Conservation (phyloP, 30 jellyfish, hydroid and myxozoan genomes). For the Turritopsis dohrnii region DNA sequence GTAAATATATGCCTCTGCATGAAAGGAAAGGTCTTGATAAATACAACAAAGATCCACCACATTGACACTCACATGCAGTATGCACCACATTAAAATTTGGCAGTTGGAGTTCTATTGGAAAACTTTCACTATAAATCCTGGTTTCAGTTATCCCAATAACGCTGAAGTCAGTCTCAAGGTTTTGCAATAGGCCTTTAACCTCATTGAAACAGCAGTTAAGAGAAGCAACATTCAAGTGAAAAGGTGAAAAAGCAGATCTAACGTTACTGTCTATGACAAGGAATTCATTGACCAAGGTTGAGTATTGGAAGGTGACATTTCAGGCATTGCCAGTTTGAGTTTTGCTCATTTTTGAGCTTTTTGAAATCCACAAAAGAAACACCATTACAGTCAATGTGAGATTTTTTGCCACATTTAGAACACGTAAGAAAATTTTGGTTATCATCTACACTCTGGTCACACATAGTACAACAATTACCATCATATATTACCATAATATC, state of each 20-base stretch:
- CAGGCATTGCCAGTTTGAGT: not conserved
- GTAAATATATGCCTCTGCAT: not conserved
- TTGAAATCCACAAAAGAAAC: not conserved
- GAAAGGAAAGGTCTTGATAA: not conserved
- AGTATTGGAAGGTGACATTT: not conserved
- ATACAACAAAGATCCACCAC: not conserved
- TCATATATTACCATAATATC: no score
- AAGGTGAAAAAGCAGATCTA: not conserved
- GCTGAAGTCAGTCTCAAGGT: not conserved
- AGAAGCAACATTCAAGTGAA: not conserved
- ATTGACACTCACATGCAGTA: no score
- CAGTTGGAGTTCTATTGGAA: not conserved
- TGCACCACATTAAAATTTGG: no score
- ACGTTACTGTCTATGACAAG: not conserved
- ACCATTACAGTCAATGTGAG: not conserved
- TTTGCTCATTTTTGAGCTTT: not conserved
- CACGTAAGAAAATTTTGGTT: not conserved
- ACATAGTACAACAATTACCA: not conserved
- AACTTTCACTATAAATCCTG: not conserved
- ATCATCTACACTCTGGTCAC: not conserved
- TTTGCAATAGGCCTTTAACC: not conserved
- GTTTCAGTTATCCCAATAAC: not conserved
- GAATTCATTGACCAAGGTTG: not conserved
- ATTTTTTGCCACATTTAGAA: not conserved
- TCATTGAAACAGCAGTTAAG: not conserved